These are phyloP conservation scores for Plestiodon gilberti DNA, from an alignment of 2,113 vertebrate species.

Conservation along the genomic window DNA sequence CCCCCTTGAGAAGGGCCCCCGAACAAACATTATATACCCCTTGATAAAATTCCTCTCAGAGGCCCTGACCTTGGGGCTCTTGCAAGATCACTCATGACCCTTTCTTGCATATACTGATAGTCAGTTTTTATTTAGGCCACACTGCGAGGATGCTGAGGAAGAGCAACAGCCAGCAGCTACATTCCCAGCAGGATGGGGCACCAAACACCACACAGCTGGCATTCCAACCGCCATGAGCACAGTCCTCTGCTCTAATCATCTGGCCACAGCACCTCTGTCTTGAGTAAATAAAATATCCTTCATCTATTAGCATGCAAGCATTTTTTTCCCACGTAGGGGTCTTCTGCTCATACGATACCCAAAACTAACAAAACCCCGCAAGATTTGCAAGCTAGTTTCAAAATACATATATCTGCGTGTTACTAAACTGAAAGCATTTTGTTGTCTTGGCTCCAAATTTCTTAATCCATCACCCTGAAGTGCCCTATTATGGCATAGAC, in stretches of 20 bases:
- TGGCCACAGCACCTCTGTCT: background rate
- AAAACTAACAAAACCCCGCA: background rate
- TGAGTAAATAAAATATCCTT: background rate
- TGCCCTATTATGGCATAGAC: constrained; percentile 26
- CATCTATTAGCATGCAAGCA: background rate
- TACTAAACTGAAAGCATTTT: background rate
- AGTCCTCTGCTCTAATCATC: background rate
- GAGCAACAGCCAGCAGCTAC: no score
- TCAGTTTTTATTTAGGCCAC: no score
- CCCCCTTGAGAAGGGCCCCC: no score
- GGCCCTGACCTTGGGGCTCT: no score
- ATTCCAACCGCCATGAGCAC: background rate
- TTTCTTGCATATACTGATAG: no score
- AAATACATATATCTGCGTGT: background rate
- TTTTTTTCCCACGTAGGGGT: background rate
- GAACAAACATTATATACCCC: no score
- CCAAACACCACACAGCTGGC: background rate
- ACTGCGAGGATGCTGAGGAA: no score
- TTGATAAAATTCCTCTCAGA: no score
- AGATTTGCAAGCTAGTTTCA: background rate
- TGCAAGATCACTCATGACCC: no score
- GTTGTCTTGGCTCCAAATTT: background rate
- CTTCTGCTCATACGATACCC: background rate
- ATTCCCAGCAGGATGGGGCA: no score
- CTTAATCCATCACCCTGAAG: constrained; percentile 19